Evolutionary conservation across 2,888 invertebrate species (phyloP).

Genomic region (Beris morrisii): DNA sequence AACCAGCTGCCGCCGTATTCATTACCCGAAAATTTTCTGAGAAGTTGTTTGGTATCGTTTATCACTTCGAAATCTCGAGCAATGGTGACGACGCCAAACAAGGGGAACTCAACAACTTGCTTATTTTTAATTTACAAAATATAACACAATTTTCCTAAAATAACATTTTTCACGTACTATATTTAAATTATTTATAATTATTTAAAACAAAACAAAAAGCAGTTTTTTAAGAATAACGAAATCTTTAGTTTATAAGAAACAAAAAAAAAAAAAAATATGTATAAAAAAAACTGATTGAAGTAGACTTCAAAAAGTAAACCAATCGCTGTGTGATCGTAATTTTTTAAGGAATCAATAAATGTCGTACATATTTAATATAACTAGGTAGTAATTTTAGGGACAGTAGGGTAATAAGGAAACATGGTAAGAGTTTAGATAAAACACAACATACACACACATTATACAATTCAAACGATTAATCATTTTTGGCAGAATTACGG

Average conservation of each 20-base stretch:
- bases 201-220: constrained; percentile 17
- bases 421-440: constrained; percentile 1
- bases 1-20: no score
- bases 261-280: constrained; percentile 15
- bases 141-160: constrained; percentile 22
- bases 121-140: constrained; percentile 14
- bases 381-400: not conserved
- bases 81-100: no score
- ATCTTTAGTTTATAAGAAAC: constrained; percentile 21
- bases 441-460: constrained; percentile 8
- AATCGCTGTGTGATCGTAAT: constrained; percentile 32
- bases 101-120: constrained; percentile 6
- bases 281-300: constrained; percentile 19
- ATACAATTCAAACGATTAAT: not conserved
- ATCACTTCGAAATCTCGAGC: no score
- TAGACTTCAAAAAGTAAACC: constrained; percentile 21
- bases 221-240: constrained; percentile 8
- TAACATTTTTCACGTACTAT: constrained; percentile 23
- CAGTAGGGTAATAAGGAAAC: not conserved
- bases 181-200: constrained; percentile 9
- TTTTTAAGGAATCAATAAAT: constrained; percentile 20
- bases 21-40: no score
- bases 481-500: no score
- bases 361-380: constrained; percentile 15
- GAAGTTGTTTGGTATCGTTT: no score